Percentiles rank a stretch among this genome's conserved stretches.
Evolutionary conservation across 2,113 vertebrate genomes (phyloP).

Genomic region (Cettia cetti): DNA sequence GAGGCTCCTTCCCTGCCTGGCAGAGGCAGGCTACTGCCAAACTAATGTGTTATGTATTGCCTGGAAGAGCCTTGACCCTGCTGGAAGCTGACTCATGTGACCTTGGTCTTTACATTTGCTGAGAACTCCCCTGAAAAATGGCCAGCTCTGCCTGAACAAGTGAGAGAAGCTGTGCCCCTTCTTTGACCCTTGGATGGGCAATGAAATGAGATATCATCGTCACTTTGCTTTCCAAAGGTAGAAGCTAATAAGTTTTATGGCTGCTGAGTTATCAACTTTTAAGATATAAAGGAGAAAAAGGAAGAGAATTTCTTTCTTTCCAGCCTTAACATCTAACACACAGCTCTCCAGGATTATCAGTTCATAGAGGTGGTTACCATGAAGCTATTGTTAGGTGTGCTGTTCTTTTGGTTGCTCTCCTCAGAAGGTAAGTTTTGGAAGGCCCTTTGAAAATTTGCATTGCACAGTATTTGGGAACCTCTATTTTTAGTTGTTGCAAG

Average conservation of each 20-base stretch:
- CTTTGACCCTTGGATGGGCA: not conserved
- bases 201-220: not conserved
- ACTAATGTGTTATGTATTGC: slow-evolving; percentile 1
- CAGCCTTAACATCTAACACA: not conserved
- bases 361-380: slow-evolving; percentile 9
- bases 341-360: not conserved
- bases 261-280: slow-evolving; percentile 47
- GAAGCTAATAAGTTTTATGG: slow-evolving; percentile 57
- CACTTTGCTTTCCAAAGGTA: slow-evolving; percentile 38
- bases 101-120: not conserved
- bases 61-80: slow-evolving; percentile 6
- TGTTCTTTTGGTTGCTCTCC: not conserved
- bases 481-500: not conserved
- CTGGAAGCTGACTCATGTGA: not conserved
- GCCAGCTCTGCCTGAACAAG: not conserved
- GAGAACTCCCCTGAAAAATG: not conserved
- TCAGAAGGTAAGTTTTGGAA: slow-evolving; percentile 55
- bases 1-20: not conserved
- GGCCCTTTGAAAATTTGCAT: not conserved
- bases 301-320: not conserved
- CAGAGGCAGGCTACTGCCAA: not conserved
- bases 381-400: slow-evolving; percentile 8
- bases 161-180: not conserved
- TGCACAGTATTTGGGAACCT: not conserved
- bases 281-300: slow-evolving; percentile 40